phyloP scores from a whole-genome alignment of 2,113 vertebrate species.

The Cacatua alba region DNA sequence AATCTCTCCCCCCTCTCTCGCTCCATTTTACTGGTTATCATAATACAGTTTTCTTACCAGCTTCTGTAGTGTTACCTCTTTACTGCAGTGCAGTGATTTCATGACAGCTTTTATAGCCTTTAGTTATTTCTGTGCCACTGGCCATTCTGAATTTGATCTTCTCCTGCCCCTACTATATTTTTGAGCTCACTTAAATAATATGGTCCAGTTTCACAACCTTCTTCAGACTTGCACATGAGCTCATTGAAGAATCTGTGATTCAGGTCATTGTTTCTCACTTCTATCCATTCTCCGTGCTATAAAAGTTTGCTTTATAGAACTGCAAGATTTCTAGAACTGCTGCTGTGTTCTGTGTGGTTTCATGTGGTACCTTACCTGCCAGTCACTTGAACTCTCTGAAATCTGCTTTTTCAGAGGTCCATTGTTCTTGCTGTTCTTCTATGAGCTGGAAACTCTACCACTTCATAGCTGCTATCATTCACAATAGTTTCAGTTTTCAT shows the following conservation, averaged over 20 bases:
- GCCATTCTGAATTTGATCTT: neutral
- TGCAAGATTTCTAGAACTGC: neutral
- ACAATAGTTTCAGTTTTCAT: neutral
- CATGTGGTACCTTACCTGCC: rapidly evolving
- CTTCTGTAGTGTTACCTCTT: neutral
- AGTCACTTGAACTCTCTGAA: neutral
- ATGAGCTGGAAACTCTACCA: rapidly evolving
- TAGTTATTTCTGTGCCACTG: neutral
- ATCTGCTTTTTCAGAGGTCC: neutral
- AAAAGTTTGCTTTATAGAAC: neutral
- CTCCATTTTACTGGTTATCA: neutral
- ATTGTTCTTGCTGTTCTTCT: neutral
- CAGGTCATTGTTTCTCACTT: neutral
- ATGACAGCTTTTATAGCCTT: neutral
- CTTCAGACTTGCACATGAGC: neutral
- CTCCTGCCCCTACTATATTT: neutral
- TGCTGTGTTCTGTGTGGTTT: neutral
- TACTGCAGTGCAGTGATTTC: neutral
- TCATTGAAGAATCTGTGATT: neutral
- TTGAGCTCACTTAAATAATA: neutral
- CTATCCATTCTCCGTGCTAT: neutral
- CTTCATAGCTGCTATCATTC: neutral
- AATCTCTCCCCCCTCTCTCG: rapidly evolving
- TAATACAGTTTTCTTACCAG: neutral
- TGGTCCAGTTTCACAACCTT: neutral